Evolutionary conservation across 2,113 vertebrate genomes (phyloP).

Genomic region (Cnemophilus loriae): DNA sequence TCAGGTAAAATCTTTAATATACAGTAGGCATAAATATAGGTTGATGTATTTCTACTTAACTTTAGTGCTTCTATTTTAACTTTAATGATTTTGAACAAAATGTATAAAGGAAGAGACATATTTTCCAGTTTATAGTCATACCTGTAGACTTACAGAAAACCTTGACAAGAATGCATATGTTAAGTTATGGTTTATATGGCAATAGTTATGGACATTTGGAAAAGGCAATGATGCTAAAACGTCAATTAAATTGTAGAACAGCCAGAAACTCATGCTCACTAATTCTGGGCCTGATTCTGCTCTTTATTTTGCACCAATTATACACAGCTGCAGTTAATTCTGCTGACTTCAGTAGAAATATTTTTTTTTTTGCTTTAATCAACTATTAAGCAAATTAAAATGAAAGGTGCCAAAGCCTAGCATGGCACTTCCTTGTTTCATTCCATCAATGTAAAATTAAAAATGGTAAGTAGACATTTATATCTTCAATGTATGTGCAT

Average conservation of each 20-base stretch:
- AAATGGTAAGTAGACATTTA: not conserved
- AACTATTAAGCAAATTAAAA: not conserved
- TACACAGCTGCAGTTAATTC: not conserved
- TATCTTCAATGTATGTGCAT: not conserved
- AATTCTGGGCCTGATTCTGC: conserved; percentile 14
- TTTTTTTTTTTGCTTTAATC: not conserved
- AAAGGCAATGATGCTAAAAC: conserved; percentile 21
- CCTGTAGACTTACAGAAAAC: conserved; percentile 18
- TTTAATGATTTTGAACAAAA: not conserved
- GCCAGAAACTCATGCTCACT: conserved; percentile 7
- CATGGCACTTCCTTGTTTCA: not conserved
- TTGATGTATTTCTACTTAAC: not conserved
- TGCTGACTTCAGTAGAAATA: not conserved
- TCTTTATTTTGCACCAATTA: not conserved
- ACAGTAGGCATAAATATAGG: conserved; percentile 29
- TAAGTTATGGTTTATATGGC: conserved; percentile 19
- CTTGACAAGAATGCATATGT: not conserved
- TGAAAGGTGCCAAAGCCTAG: not conserved
- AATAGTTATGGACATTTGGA: not conserved
- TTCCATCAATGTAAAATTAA: not conserved
- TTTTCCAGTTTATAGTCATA: not conserved
- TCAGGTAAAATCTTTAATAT: conserved; percentile 26
- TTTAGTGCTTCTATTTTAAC: conserved; percentile 46
- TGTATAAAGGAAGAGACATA: not conserved
- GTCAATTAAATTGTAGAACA: conserved; percentile 4